Evolutionary conservation across 2,113 vertebrate species (phyloP).

Genomic region (Crocuta crocuta): DNA sequence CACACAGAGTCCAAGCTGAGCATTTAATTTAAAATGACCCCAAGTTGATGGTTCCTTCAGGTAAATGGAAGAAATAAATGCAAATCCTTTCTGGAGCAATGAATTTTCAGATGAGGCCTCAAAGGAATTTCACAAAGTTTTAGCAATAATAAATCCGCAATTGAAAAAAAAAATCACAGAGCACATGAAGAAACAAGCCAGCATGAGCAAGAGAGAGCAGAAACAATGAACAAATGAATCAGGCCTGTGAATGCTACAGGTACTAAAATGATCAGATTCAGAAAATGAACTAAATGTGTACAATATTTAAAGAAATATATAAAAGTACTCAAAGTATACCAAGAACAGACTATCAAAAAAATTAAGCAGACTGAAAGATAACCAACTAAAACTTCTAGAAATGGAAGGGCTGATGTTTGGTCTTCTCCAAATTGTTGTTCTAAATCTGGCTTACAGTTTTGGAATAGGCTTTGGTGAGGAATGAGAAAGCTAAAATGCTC

Average conservation of each 20-base stretch:
- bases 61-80: background rate
- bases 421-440: background rate
- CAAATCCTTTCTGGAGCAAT: background rate
- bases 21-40: background rate
- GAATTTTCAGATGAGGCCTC: background rate
- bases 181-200: background rate
- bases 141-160: background rate
- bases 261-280: background rate
- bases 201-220: background rate
- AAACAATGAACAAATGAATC: background rate
- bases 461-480: background rate
- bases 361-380: background rate
- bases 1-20: background rate
- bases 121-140: background rate
- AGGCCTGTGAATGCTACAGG: background rate
- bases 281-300: background rate
- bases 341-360: background rate
- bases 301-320: background rate
- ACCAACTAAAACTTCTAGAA: background rate
- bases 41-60: background rate
- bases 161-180: background rate
- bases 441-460: background rate
- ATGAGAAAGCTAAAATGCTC: constrained; percentile 22
- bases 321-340: background rate
- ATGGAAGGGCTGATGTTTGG: background rate